Evolutionary conservation across 2,113 vertebrate species (phyloP).

Genomic region (Phyllostomus hastatus): DNA sequence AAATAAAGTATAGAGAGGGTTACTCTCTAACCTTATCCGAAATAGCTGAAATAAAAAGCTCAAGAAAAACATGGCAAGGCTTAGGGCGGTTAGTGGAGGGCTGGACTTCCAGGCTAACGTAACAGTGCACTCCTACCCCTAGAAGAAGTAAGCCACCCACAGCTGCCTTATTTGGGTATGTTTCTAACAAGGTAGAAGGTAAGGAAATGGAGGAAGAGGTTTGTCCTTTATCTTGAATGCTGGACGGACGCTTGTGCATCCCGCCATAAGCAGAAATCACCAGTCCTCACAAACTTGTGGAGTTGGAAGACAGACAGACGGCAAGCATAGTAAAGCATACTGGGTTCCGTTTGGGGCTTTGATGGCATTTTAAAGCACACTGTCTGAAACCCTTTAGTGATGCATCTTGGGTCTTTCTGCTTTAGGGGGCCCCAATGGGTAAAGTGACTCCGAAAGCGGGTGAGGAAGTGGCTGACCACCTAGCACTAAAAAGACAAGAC

Average conservation of each 20-base stretch:
- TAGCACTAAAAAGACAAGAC: background rate
- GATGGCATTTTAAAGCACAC: background rate
- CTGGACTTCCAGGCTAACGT: background rate
- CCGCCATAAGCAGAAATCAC: background rate
- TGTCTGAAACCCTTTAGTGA: background rate
- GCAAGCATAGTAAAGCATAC: background rate
- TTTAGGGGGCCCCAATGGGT: background rate
- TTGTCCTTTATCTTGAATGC: background rate
- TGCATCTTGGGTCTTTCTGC: background rate
- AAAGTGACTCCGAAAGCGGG: background rate
- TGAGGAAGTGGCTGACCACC: conserved; percentile 42
- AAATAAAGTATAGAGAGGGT: background rate
- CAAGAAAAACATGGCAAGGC: background rate
- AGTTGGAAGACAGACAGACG: background rate
- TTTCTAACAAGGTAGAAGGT: background rate
- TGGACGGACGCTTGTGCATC: background rate
- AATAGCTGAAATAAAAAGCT: background rate
- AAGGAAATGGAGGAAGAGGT: background rate
- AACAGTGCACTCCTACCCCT: background rate
- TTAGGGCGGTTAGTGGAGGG: background rate
- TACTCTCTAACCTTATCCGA: background rate
- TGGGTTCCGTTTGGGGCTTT: background rate
- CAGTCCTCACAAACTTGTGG: background rate
- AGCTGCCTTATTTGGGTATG: background rate
- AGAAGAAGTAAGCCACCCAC: background rate